phyloP scores from a whole-genome alignment of 2,888 invertebrate species.

The Rhogogaster chlorosoma region DNA sequence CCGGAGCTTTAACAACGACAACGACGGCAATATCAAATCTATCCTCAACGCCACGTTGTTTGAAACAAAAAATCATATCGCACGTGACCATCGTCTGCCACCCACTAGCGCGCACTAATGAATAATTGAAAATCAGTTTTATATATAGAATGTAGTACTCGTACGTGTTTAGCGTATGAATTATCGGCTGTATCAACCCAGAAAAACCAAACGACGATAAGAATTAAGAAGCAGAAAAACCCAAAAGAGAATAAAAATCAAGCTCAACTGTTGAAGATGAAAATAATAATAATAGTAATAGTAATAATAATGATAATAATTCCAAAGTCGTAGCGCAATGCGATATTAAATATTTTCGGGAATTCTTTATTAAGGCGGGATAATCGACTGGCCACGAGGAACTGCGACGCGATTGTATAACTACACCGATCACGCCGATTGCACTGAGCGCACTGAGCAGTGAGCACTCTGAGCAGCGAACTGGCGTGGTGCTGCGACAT shows the following conservation, averaged over 20 bases:
- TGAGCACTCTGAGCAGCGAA: neutral
- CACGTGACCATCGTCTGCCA: slow-evolving; percentile 19
- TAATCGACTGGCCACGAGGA: neutral
- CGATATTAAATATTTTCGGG: neutral
- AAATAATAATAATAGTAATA: too few relatives aligned
- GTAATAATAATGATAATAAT: too few relatives aligned
- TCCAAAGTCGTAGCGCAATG: neutral
- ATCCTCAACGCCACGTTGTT: slow-evolving; percentile 17
- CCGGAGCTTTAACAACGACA: neutral
- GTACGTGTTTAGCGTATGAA: neutral
- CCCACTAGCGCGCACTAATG: neutral
- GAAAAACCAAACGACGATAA: neutral
- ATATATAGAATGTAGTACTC: neutral
- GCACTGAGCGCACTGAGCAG: slow-evolving; percentile 38
- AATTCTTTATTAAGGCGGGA: neutral
- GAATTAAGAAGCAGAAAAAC: neutral
- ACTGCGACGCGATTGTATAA: slow-evolving; percentile 15
- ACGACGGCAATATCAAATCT: slow-evolving; percentile 2
- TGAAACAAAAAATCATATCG: slow-evolving; percentile 7
- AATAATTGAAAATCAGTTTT: slow-evolving; percentile 2
- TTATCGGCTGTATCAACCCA: neutral
- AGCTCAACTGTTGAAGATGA: neutral
- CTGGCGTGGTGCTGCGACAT: slow-evolving; percentile 24
- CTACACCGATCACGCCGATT: slow-evolving; percentile 40
- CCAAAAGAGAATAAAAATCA: neutral